phyloP scores from a whole-genome alignment of 2,113 vertebrate species.

The Tursiops truncatus region DNA sequence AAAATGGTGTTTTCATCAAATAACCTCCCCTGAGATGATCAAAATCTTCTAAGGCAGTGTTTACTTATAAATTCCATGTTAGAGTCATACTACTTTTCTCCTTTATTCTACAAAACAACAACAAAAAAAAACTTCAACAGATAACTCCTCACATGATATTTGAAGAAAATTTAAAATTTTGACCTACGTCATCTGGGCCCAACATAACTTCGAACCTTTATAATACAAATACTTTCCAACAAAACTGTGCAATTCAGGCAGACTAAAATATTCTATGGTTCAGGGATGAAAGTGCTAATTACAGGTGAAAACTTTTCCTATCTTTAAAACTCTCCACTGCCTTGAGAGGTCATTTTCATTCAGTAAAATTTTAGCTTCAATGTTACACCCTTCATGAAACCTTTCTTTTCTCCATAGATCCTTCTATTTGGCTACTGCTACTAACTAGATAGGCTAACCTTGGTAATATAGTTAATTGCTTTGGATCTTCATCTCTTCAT shows the following conservation, averaged over 20 bases:
- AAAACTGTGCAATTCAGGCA: not conserved
- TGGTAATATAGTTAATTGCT: not conserved
- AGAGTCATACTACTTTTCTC: not conserved
- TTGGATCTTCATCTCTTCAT: not conserved
- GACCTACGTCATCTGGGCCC: accelerated
- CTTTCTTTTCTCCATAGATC: not conserved
- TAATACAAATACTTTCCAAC: not conserved
- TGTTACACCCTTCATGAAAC: not conserved
- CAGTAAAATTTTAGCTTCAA: not conserved
- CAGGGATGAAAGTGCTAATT: not conserved
- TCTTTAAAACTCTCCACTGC: not conserved
- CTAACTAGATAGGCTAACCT: not conserved
- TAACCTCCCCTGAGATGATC: not conserved
- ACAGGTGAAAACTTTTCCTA: not conserved
- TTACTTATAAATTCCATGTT: not conserved
- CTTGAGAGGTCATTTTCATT: not conserved
- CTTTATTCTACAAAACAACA: not conserved
- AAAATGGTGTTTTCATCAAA: not conserved
- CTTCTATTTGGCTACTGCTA: not conserved
- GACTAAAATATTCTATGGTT: not conserved
- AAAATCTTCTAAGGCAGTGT: not conserved
- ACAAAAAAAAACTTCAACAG: not conserved
- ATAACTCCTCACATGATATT: not conserved
- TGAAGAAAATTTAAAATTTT: constrained; percentile 20
- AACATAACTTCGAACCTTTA: not conserved